A percentile compares a stretch with the other conserved stretches of the same genome.
Conservation (phyloP, 2,888 invertebrate species). For the Diabrotica balteata region DNA sequence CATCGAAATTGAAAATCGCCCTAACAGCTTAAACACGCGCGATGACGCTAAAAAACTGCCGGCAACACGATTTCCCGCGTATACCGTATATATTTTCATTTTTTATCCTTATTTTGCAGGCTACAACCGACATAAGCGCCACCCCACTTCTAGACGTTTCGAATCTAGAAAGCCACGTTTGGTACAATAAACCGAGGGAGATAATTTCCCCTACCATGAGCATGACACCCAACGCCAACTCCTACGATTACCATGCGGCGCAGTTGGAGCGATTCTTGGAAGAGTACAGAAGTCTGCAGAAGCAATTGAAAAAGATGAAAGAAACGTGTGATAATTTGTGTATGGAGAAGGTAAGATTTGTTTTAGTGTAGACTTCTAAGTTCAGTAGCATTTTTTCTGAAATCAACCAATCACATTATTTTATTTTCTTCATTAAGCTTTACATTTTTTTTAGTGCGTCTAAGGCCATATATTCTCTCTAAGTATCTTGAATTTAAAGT, state of each 20-base stretch:
- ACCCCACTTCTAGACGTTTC: conserved; percentile 70
- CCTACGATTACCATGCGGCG: conserved; percentile 80
- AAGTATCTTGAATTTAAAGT: no score
- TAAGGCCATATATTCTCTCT: no score
- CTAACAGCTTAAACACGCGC: no score
- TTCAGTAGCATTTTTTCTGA: no score
- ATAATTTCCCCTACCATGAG: conserved; percentile 36
- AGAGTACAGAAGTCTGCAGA: conserved; percentile 78
- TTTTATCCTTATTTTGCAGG: conserved; percentile 11
- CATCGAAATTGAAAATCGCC: no score
- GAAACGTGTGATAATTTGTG: conserved; percentile 76
- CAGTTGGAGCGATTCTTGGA: conserved; percentile 81
- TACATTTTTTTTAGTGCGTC: no score
- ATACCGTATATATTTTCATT: no score
- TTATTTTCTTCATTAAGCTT: no score
- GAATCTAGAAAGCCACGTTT: conserved; percentile 61
- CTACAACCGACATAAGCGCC: conserved; percentile 55
- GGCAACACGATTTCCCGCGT: no score
- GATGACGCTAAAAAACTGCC: no score
- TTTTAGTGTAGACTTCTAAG: no score
- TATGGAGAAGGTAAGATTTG: conserved; percentile 49
- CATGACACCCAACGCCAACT: conserved; percentile 53
- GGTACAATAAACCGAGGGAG: conserved; percentile 39
- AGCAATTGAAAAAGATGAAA: conserved; percentile 82
- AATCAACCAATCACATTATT: no score